Evolutionary conservation across 2,797 vertebrate species (phyloP).

Genomic region (Novumbra hubbsi): DNA sequence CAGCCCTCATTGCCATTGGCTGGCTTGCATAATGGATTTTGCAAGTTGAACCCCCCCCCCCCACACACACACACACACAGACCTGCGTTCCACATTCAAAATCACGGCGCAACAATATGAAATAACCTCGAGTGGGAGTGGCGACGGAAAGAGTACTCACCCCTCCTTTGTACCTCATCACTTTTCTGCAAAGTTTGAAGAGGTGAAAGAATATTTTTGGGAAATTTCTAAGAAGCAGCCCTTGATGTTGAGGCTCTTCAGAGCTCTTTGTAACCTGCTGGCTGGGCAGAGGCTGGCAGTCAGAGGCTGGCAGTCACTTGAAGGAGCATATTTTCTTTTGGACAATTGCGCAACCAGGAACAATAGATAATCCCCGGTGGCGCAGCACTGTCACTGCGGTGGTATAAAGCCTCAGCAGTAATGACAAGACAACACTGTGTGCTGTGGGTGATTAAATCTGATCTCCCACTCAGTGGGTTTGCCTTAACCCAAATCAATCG

Average conservation of each 20-base stretch:
- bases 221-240: conserved; percentile 47
- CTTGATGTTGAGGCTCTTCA: conserved; percentile 60
- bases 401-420: conserved; percentile 33
- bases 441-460: conserved; percentile 18
- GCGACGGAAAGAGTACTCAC: conserved; percentile 34
- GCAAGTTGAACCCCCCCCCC: neutral
- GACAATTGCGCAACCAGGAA: conserved; percentile 47
- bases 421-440: conserved; percentile 23
- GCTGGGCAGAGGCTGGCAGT: conserved; percentile 33
- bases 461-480: conserved; percentile 33
- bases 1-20: conserved; percentile 16
- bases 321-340: conserved; percentile 50
- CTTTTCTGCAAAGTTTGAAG: conserved; percentile 48
- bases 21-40: conserved; percentile 38
- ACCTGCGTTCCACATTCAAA: neutral
- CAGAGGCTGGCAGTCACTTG: conserved; percentile 41
- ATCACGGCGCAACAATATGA: neutral
- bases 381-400: conserved; percentile 30
- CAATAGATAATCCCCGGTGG: conserved; percentile 35
- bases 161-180: conserved; percentile 41
- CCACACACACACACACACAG: neutral
- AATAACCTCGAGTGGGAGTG: conserved; percentile 25
- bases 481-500: conserved; percentile 23
- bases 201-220: conserved; percentile 54
- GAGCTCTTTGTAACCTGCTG: conserved; percentile 40